A percentile compares a stretch with the other conserved stretches of the same genome.
Evolutionary conservation across 1,140 invertebrate species (phyloP).

Genomic region (Monochamus saltuarius): DNA sequence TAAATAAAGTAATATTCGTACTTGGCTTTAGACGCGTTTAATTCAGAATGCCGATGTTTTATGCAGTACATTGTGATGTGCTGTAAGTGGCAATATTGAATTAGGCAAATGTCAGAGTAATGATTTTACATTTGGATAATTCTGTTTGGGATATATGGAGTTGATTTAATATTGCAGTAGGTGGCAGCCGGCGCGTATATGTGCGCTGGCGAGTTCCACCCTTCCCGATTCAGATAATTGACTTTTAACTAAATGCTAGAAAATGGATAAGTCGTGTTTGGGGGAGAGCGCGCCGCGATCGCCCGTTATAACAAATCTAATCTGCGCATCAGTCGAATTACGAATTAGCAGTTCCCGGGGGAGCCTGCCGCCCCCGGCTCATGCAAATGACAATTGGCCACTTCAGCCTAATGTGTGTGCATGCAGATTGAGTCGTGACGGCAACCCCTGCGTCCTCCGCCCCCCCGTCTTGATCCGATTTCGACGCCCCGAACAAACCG

Average conservation of each 20-base stretch:
- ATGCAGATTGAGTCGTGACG: conserved; percentile 35
- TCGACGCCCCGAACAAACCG: conserved; percentile 29
- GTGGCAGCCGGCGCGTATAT: conserved; percentile 9
- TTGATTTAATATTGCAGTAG: conserved; percentile 32
- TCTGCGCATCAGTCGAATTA: conserved; percentile 48
- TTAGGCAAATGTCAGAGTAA: conserved; percentile 31
- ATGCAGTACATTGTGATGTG: no score
- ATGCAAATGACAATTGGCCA: conserved; percentile 48
- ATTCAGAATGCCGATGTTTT: no score
- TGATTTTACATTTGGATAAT: conserved; percentile 40
- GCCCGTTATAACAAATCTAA: conserved; percentile 43
- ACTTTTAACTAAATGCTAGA: conserved; percentile 51
- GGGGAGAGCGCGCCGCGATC: conserved; percentile 23
- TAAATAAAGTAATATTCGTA: no score
- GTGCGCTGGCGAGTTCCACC: conserved; percentile 19
- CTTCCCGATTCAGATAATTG: conserved; percentile 45
- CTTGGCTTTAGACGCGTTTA: no score
- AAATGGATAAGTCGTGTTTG: conserved; percentile 49
- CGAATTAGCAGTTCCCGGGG: conserved; percentile 45
- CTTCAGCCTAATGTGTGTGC: conserved; percentile 40
- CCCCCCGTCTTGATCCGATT: conserved; percentile 41
- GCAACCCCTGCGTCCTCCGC: conserved; percentile 10
- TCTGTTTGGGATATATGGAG: conserved; percentile 29
- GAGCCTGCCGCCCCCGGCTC: conserved; percentile 30
- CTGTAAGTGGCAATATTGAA: conserved; percentile 19